A percentile compares a stretch with the other conserved stretches of the same genome.
Evolutionary conservation across 2,888 invertebrate genomes (phyloP).

Genomic region (Eurytoma californica): DNA sequence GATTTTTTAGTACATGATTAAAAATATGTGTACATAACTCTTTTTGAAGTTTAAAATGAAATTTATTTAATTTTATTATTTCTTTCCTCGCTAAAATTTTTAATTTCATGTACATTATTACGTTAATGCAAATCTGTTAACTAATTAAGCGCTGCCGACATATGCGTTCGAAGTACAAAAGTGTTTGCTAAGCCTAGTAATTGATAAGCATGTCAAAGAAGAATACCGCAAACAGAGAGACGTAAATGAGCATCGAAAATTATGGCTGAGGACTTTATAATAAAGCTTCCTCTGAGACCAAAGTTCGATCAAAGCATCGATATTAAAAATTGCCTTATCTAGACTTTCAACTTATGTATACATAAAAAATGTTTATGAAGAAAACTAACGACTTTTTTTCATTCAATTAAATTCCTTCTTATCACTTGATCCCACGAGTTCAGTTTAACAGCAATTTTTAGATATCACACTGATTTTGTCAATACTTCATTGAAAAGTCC

Average conservation of each 20-base stretch:
- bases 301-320: conserved; percentile 46
- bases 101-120: conserved; percentile 23
- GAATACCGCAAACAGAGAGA: conserved; percentile 30
- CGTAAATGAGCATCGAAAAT: conserved; percentile 32
- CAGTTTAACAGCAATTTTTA: neutral
- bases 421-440: conserved; percentile 15
- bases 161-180: conserved; percentile 46
- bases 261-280: conserved; percentile 24
- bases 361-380: conserved; percentile 51
- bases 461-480: conserved; percentile 14
- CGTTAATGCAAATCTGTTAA: conserved; percentile 12
- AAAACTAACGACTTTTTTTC: conserved; percentile 31
- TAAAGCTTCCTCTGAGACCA: conserved; percentile 36
- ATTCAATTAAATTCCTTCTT: conserved; percentile 31
- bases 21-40: conserved; percentile 31
- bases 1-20: conserved; percentile 32
- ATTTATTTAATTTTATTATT: conserved; percentile 7
- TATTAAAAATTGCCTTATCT: conserved; percentile 35
- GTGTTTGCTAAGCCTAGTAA: conserved; percentile 39
- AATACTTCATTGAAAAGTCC: neutral
- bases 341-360: conserved; percentile 46
- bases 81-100: conserved; percentile 30
- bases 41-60: conserved; percentile 6
- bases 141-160: conserved; percentile 22
- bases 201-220: conserved; percentile 24